Conservation (phyloP, 2,113 vertebrate species). For the Emydocephalus ijimae region DNA sequence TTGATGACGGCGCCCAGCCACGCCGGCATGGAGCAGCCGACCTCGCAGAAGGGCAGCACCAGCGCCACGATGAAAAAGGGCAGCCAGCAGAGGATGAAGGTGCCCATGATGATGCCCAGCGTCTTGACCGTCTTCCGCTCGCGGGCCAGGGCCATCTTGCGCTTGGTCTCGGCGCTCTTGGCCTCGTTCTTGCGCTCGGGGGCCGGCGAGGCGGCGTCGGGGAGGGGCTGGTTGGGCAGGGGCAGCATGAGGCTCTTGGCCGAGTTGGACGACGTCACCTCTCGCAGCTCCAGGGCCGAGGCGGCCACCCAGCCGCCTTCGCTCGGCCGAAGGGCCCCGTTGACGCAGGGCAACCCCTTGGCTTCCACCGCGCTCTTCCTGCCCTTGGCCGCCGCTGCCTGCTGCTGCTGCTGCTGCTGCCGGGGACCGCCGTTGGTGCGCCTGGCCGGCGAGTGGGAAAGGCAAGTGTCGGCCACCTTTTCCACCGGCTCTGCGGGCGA, state of each 20-base stretch:
- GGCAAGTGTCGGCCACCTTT: conserved; percentile 70
- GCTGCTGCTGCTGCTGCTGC: neutral
- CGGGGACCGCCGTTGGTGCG: conserved; percentile 72
- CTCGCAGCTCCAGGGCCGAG: conserved; percentile 81
- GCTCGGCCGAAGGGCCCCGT: conserved; percentile 78
- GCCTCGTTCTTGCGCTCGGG: conserved; percentile 77
- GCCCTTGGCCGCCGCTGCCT: conserved; percentile 46
- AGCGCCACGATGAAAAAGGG: conserved; percentile 97
- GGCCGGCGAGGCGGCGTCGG: conserved; percentile 33
- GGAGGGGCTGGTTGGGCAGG: conserved; percentile 75
- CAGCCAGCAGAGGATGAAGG: conserved; percentile 97
- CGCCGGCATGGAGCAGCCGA: conserved; percentile 87
- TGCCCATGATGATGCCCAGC: conserved; percentile 96
- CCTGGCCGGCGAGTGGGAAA: conserved; percentile 69
- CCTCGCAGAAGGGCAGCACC: conserved; percentile 89
- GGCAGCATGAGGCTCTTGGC: conserved; percentile 80
- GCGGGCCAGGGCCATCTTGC: conserved; percentile 88
- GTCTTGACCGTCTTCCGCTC: conserved; percentile 97
- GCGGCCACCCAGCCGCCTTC: conserved; percentile 70
- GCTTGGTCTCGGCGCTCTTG: conserved; percentile 80
- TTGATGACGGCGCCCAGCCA: conserved; percentile 89
- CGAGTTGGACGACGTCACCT: conserved; percentile 75
- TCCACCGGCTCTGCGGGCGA: neutral
- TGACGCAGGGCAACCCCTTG: conserved; percentile 71
- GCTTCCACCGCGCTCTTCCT: conserved; percentile 74